Percentiles rank a stretch among this genome's conserved stretches.
Evolutionary conservation across 2,797 vertebrate species (phyloP).

Genomic region (Cottoperca gobio): DNA sequence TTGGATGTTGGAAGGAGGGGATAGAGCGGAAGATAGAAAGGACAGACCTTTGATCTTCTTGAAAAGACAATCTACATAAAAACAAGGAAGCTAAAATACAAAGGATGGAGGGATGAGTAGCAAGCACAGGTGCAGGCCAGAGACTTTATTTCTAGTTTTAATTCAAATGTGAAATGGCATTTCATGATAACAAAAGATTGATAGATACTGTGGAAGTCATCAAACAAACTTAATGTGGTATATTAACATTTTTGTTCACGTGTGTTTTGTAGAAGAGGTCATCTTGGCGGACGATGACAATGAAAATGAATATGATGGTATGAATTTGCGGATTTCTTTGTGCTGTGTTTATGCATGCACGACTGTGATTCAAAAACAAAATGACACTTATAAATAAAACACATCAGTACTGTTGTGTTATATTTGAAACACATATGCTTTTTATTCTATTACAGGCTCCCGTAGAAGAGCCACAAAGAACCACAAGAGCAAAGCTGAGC

Average conservation of each 20-base stretch:
- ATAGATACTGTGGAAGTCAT: neutral
- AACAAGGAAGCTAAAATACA: conserved; percentile 49
- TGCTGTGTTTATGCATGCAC: neutral
- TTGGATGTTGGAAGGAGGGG: conserved; percentile 45
- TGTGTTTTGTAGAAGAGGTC: conserved; percentile 89
- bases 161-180: conserved; percentile 35
- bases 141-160: conserved; percentile 12
- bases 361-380: neutral
- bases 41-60: conserved; percentile 68
- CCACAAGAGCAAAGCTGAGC: conserved; percentile 90
- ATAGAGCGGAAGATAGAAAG: conserved; percentile 47
- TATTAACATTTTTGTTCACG: conserved; percentile 22
- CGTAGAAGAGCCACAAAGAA: conserved; percentile 94
- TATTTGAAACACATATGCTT: neutral
- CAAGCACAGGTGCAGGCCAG: conserved; percentile 46
- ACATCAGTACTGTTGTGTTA: neutral
- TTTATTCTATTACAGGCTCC: conserved; percentile 81
- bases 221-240: conserved; percentile 3
- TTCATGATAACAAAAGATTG: conserved; percentile 5
- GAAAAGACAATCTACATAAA: conserved; percentile 64
- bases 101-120: conserved; percentile 20
- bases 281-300: conserved; percentile 94
- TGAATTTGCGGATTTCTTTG: neutral
- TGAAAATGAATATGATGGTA: conserved; percentile 87
- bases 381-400: neutral